Conservation (phyloP, 1,140 invertebrate genomes). For the Chironomus tepperi region DNA sequence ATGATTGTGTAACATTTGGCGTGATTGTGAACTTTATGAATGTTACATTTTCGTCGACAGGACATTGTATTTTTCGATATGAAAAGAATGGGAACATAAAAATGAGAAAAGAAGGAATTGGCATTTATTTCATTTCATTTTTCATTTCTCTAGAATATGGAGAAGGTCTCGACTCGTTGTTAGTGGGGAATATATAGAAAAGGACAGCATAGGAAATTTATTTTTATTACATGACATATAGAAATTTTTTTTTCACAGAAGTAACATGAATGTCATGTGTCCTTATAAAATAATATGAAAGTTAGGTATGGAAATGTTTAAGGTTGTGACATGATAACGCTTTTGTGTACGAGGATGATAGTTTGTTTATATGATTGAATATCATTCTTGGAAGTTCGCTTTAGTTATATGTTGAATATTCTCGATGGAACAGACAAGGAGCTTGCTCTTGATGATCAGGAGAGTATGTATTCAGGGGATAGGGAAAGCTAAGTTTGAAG, state of each 20-base stretch:
- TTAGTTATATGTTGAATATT: no score
- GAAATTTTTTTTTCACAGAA: background rate
- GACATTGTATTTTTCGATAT: background rate
- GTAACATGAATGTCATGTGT: background rate
- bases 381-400: no score
- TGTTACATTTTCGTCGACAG: conserved; percentile 9
- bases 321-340: no score
- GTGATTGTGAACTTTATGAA: conserved; percentile 13
- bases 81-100: background rate
- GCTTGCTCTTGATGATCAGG: no score
- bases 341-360: no score
- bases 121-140: conserved; percentile 14
- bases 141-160: background rate
- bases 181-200: background rate
- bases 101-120: background rate
- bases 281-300: no score
- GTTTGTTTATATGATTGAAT: no score
- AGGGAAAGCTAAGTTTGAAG: no score
- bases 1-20: conserved; percentile 12
- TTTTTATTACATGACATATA: conserved; percentile 10
- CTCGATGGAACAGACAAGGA: no score
- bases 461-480: no score
- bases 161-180: background rate
- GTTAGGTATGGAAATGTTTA: no score
- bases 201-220: background rate